These are phyloP conservation scores for Sylvilagus floridanus DNA, from an alignment of 2,797 vertebrate genomes.

Conservation along the genomic window DNA sequence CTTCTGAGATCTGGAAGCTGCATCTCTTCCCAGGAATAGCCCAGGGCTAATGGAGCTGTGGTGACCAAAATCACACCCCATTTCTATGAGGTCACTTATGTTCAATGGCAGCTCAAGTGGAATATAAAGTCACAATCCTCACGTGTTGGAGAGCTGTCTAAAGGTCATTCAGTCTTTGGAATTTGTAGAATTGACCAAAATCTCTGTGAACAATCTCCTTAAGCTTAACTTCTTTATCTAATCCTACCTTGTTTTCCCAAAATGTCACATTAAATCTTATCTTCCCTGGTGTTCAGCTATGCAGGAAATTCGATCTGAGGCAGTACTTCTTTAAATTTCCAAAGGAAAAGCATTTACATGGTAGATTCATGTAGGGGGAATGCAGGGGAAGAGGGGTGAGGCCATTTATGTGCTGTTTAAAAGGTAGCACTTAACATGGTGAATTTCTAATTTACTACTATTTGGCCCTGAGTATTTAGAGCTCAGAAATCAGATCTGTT, in stretches of 20 bases:
- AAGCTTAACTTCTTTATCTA: neutral
- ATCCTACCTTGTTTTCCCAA: neutral
- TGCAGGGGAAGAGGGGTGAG: neutral
- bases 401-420: neutral
- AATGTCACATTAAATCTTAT: neutral
- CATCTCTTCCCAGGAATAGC: neutral
- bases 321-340: neutral
- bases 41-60: fast-evolving
- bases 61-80: neutral
- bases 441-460: neutral
- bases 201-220: neutral
- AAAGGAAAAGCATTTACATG: neutral
- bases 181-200: neutral
- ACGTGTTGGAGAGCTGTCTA: neutral
- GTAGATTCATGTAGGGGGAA: too few species aligned
- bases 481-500: neutral
- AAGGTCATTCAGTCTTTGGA: neutral
- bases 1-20: neutral
- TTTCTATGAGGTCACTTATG: neutral
- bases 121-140: neutral
- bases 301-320: neutral
- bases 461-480: neutral
- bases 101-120: neutral
- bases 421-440: neutral
- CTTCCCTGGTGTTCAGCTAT: neutral